Evolutionary conservation across 2,888 invertebrate species (phyloP), one percentile per base, ranked within the genome.

Genomic region (Drosophila diplacantha): DNA sequence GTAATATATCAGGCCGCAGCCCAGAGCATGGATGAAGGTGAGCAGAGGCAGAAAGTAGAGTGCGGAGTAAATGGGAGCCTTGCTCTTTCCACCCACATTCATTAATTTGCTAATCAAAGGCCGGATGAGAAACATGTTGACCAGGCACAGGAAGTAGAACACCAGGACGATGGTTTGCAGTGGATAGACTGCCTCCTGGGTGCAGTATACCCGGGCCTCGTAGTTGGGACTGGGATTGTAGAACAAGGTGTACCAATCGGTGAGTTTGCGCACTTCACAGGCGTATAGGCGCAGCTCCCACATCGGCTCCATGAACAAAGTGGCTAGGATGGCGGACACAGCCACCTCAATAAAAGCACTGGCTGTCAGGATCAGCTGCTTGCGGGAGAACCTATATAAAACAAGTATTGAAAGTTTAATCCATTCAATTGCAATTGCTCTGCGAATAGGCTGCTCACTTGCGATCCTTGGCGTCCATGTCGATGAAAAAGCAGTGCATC

Each of bases 131-230:
- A 98, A 90, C 91, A 98, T 94, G 76, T 94, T 90, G 9, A 94
- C 85, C 62, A 97, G 89, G 62, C 94, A 93, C 74, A 96, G 90
- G 9, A 94, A 94, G 87, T 97, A 97, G 88, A 97, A 96, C 41
- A 97, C 91, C 83, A 98, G 92, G 2, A 97, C 94, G 89, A 98
- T 93, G 7, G 97, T 96, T 88, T 97, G 97, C 96, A 99, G 89
- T 43, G 99, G 99, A 90, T 97, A 99, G 0, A 98, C 98, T 58
- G 98, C 97, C 89, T 99, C 99, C 85, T 99, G 97, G 0, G 98
- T 97, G 88, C 99, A 99, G 88, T 97, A 94, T 54, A 98, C 88
- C 18, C 93, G 94, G 67, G 93, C 92, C 60, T 94, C 94, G 89
- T 97, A 98, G 88, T 97, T 95, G 0, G 97, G 96, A 73, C 92